A percentile compares a stretch with the other conserved stretches of the same genome.
Evolutionary conservation across 2,888 invertebrate genomes (phyloP).

Genomic region (Pseudococcus jackbeardsleyi): DNA sequence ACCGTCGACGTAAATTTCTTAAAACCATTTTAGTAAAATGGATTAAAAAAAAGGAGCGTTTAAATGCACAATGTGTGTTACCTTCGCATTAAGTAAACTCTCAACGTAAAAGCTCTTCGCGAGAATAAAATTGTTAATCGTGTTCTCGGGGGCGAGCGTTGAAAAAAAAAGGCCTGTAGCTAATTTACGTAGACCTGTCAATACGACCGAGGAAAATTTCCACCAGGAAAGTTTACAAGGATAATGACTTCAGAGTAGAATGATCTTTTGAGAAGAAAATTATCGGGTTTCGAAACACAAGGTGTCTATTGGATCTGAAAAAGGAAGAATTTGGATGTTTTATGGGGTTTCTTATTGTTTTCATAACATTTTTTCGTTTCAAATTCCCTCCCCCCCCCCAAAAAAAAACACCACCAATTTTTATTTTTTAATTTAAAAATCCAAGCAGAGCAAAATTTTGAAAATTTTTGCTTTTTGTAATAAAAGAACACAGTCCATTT

Average conservation of each 20-base stretch:
- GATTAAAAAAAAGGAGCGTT: neutral
- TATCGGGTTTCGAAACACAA: neutral
- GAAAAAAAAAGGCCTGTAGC: neutral
- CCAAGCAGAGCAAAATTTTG: too few species aligned
- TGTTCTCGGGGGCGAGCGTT: neutral
- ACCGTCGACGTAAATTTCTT: neutral
- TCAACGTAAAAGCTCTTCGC: neutral
- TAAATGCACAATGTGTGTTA: conserved; percentile 12
- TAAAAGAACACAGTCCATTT: too few species aligned
- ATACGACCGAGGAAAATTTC: neutral
- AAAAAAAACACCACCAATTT: too few species aligned
- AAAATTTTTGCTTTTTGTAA: too few species aligned
- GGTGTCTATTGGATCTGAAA: too few species aligned
- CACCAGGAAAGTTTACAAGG: neutral
- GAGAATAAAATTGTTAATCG: neutral
- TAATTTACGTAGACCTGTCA: neutral
- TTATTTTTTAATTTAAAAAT: too few species aligned
- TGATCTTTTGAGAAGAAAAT: neutral
- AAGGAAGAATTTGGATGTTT: too few species aligned
- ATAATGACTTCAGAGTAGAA: neutral
- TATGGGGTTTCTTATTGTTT: too few species aligned
- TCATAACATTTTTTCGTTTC: too few species aligned
- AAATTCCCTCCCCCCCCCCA: too few species aligned
- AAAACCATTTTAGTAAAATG: neutral
- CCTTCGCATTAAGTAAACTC: neutral